Conservation (phyloP, 92 coral and sea anemone genomes). For the Pocillopora meandrina region DNA sequence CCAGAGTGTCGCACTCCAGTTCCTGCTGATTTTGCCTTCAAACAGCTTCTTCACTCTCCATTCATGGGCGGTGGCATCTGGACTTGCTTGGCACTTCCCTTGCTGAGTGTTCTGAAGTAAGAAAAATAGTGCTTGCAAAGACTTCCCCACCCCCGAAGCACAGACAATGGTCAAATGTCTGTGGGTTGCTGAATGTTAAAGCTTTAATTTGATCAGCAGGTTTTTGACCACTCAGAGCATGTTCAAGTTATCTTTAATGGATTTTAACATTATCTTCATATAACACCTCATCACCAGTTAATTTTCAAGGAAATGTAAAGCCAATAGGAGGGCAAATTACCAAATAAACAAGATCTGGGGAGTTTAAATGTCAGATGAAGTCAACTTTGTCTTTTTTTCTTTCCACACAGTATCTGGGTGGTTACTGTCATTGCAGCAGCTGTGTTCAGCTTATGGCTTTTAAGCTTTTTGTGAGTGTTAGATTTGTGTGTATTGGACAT, state of each 20-base stretch:
- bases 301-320: no score
- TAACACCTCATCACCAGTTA: no score
- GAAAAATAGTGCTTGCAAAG: neutral
- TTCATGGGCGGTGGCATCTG: constrained; percentile 89
- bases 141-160: no score
- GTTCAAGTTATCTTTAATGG: no score
- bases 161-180: no score
- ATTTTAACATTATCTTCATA: no score
- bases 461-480: constrained; percentile 69
- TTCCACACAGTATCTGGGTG: constrained; percentile 66
- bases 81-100: constrained; percentile 82
- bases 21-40: constrained; percentile 87
- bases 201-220: no score
- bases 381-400: neutral
- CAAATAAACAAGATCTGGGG: no score
- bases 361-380: no score
- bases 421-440: constrained; percentile 62
- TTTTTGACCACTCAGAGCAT: no score
- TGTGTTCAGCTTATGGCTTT: constrained; percentile 76
- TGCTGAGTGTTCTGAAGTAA: constrained; percentile 69
- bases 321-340: no score
- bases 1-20: constrained; percentile 80
- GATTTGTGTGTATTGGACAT: neutral
- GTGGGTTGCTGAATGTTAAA: no score
- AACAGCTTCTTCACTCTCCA: constrained; percentile 83